Evolutionary conservation across 2,113 vertebrate species (phyloP).

Genomic region (Tenrec ecaudatus): DNA sequence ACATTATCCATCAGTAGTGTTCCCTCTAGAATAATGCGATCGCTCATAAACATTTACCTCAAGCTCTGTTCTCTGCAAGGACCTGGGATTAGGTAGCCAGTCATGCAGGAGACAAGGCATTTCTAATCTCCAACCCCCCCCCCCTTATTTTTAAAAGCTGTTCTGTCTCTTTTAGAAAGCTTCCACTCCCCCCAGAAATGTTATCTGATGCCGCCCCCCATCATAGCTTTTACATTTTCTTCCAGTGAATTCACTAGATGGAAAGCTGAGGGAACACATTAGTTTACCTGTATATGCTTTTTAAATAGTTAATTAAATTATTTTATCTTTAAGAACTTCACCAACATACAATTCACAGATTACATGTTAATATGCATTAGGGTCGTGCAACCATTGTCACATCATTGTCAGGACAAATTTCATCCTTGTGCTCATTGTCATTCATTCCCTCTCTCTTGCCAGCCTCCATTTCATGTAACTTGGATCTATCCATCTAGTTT

Average conservation of each 20-base stretch:
- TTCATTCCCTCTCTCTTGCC: too few species aligned
- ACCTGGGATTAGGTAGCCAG: not conserved
- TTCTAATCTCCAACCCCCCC: not conserved
- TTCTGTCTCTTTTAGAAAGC: not conserved
- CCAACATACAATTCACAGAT: too few species aligned
- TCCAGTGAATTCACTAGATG: slow-evolving; percentile 44
- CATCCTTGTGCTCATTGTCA: too few species aligned
- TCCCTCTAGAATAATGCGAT: not conserved
- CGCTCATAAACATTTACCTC: not conserved
- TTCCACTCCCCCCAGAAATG: not conserved
- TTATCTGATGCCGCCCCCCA: not conserved
- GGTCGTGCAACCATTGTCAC: too few species aligned
- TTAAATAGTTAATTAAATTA: too few species aligned
- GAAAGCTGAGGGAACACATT: slow-evolving; percentile 49
- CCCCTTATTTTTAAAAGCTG: not conserved
- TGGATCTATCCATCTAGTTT: too few species aligned
- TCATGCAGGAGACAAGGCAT: not conserved
- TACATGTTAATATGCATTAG: too few species aligned
- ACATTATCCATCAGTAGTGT: not conserved
- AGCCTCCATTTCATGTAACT: too few species aligned
- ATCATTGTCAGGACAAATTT: too few species aligned
- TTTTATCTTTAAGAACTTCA: too few species aligned
- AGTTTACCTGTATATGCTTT: slow-evolving; percentile 40
- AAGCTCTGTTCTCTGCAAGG: not conserved
- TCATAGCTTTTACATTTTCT: slow-evolving; percentile 50